Conservation (phyloP, 2,888 invertebrate species). For the Fabriciana adippe region DNA sequence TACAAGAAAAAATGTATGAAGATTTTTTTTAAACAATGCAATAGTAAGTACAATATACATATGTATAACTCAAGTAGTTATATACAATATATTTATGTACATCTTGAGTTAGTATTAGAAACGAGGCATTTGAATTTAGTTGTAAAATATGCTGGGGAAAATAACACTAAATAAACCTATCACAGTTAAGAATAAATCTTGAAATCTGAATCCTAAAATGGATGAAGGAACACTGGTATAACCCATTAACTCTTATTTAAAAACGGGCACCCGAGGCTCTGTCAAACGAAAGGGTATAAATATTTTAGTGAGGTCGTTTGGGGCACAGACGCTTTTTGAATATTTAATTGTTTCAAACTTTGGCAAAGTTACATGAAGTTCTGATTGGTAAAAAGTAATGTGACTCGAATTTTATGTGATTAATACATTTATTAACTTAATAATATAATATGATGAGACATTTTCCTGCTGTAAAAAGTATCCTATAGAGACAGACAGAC, state of each 20-base stretch:
- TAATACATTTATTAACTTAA: background rate
- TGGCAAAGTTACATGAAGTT: conserved; percentile 50
- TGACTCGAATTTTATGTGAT: conserved; percentile 3
- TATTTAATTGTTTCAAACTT: conserved; percentile 71
- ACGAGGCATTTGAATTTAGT: too few relatives aligned
- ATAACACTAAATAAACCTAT: too few relatives aligned
- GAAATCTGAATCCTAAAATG: conserved; percentile 14
- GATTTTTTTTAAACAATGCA: too few relatives aligned
- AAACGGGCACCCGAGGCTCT: conserved; percentile 50
- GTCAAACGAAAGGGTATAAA: conserved; percentile 65
- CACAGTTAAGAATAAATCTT: background rate
- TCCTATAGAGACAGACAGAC: too few relatives aligned
- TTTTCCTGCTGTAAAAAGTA: too few relatives aligned
- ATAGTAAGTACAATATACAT: too few relatives aligned
- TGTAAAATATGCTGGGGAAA: too few relatives aligned
- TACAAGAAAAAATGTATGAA: too few relatives aligned
- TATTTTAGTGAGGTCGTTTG: conserved; percentile 58
- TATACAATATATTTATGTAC: too few relatives aligned
- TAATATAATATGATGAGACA: background rate
- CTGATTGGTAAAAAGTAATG: conserved; percentile 30
- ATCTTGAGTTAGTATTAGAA: too few relatives aligned
- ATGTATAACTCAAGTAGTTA: too few relatives aligned
- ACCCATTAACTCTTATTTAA: conserved; percentile 55
- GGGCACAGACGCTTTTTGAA: conserved; percentile 59
- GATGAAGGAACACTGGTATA: conserved; percentile 39